Evolutionary conservation across 1,140 invertebrate genomes (phyloP).

Genomic region (Thereuonema tuberculata): DNA sequence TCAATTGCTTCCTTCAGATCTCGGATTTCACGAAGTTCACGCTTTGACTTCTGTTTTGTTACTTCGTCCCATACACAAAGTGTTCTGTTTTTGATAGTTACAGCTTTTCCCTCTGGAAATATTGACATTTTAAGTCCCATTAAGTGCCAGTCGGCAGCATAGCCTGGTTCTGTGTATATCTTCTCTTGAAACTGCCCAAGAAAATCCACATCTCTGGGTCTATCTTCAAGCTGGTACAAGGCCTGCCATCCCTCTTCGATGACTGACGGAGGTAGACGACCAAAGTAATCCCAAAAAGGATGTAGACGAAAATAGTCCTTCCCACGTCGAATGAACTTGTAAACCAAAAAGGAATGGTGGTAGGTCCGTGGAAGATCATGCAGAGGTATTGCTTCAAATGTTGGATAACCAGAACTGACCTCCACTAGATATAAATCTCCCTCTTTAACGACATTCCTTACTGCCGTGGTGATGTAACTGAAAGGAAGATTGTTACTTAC

Average conservation of each 20-base stretch:
- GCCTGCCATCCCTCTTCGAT: not conserved
- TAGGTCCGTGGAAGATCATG: not conserved
- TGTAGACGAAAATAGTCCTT: not conserved
- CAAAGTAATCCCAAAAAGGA: not conserved
- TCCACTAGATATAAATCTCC: too few species aligned
- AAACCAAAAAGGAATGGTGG: not conserved
- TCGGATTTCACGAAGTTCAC: not conserved
- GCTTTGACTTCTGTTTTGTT: not conserved
- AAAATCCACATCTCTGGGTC: not conserved
- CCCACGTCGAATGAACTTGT: not conserved
- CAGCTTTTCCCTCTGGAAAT: not conserved
- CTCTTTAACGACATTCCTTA: too few species aligned
- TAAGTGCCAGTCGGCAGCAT: not conserved
- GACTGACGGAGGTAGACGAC: not conserved
- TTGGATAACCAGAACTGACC: not conserved
- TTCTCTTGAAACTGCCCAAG: not conserved
- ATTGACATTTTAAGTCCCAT: not conserved
- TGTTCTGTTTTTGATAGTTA: not conserved
- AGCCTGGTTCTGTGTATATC: not conserved
- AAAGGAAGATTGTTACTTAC: too few species aligned
- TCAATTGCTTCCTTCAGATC: not conserved
- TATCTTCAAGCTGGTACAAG: not conserved
- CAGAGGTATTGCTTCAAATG: not conserved
- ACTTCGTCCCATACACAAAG: not conserved
- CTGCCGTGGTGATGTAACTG: too few species aligned